Evolutionary conservation across 2,888 invertebrate genomes (phyloP).

Genomic region (Drosophila flavopinicola): DNA sequence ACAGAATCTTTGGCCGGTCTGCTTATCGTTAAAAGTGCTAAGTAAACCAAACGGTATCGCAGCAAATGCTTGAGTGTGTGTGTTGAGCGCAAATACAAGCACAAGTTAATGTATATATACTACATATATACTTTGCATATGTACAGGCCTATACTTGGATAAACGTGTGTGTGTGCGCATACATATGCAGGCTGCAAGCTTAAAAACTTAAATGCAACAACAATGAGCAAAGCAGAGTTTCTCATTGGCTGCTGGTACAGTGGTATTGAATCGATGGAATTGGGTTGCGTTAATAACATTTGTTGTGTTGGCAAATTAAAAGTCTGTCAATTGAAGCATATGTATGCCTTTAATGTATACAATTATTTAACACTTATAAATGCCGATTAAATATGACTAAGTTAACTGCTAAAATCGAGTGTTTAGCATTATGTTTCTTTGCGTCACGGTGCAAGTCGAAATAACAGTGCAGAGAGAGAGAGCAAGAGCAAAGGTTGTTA

Average conservation of each 20-base stretch:
- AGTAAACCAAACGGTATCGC: slow-evolving; percentile 55
- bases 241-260: background rate
- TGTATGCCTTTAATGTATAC: too few species aligned
- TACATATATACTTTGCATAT: slow-evolving; percentile 6
- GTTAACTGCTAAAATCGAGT: background rate
- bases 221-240: slow-evolving; percentile 20
- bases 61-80: background rate
- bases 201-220: slow-evolving; percentile 51
- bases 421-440: background rate
- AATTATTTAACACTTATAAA: slow-evolving; percentile 3
- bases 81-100: slow-evolving; percentile 15
- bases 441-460: slow-evolving; percentile 35
- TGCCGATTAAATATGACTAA: background rate
- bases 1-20: slow-evolving; percentile 46
- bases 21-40: slow-evolving; percentile 67
- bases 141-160: background rate
- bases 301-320: background rate
- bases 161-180: slow-evolving; percentile 3
- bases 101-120: too few species aligned
- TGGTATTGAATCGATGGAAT: slow-evolving; percentile 3
- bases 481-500: slow-evolving; percentile 19
- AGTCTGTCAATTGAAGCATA: background rate
- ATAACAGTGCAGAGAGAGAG: too few species aligned
- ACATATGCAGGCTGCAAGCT: slow-evolving; percentile 33
- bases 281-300: background rate